Conservation (phyloP, 1,140 invertebrate species). For the Dysdera silvatica region DNA sequence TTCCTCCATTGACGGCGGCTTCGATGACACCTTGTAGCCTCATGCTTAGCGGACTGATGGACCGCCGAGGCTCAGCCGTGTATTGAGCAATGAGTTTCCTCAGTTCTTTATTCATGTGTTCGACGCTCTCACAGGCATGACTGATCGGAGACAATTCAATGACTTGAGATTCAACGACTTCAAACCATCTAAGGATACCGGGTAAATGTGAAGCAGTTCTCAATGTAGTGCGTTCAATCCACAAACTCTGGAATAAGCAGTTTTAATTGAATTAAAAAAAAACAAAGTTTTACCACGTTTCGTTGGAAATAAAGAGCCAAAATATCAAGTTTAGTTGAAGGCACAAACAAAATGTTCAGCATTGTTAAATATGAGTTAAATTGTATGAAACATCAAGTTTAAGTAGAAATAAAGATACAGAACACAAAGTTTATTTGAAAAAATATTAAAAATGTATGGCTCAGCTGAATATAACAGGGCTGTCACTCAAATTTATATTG, state of each 20-base stretch:
- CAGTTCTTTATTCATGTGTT: conserved; percentile 74
- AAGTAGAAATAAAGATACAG: no score
- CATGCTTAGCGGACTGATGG: conserved; percentile 88
- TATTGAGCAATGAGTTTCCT: conserved; percentile 67
- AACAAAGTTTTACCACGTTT: no score
- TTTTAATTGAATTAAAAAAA: no score
- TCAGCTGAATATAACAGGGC: no score
- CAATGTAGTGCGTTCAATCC: conserved; percentile 88
- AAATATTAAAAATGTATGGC: no score
- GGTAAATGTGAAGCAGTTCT: conserved; percentile 74
- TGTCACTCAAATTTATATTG: no score
- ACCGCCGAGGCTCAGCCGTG: conserved; percentile 60
- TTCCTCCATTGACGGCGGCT: conserved; percentile 91
- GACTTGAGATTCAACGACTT: conserved; percentile 67
- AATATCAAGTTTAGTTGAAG: no score
- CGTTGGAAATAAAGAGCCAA: no score
- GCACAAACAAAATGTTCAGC: no score
- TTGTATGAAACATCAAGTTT: no score
- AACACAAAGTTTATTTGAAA: no score
- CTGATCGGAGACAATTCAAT: conserved; percentile 82
- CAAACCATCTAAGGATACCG: conserved; percentile 89
- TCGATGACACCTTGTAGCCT: conserved; percentile 80
- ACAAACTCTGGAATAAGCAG: conserved; percentile 61
- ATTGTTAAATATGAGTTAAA: no score
- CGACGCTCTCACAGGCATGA: conserved; percentile 88